Percentiles rank a stretch among this genome's conserved stretches.
phyloP scores from a whole-genome alignment of 2,888 invertebrate genomes.

The Cloeon dipterum region DNA sequence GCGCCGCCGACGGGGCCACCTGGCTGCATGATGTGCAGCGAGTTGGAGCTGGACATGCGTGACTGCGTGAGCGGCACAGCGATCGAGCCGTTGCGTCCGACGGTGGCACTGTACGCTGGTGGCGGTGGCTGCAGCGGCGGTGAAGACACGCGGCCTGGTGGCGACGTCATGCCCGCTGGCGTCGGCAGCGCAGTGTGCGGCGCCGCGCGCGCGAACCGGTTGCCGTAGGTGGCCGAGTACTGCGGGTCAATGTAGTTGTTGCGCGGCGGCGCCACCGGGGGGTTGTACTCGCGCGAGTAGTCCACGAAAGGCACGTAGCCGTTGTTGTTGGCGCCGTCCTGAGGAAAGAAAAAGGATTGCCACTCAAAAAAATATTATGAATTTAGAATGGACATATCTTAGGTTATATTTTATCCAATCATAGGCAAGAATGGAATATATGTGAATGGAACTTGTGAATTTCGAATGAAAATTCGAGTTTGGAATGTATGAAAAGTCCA shows the following conservation, averaged over 20 bases:
- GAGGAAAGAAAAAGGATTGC: constrained; percentile 10
- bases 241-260: constrained; percentile 43
- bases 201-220: constrained; percentile 59
- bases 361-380: not conserved
- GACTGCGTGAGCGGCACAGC: constrained; percentile 29
- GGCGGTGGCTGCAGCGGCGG: constrained; percentile 6
- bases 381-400: not conserved
- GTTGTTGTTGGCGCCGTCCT: constrained; percentile 64
- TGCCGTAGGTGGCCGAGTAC: constrained; percentile 65
- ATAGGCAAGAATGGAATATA: too few species aligned
- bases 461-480: too few species aligned
- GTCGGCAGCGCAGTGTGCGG: constrained; percentile 12
- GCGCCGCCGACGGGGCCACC: too few species aligned
- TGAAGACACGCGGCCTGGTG: constrained; percentile 10
- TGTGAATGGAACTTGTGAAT: too few species aligned
- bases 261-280: constrained; percentile 34
- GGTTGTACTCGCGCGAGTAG: constrained; percentile 71
- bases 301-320: constrained; percentile 77
- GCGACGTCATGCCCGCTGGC: constrained; percentile 7
- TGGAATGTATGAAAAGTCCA: too few species aligned
- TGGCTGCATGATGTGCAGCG: constrained; percentile 28
- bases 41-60: constrained; percentile 22
- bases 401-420: too few species aligned
- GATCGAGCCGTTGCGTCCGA: constrained; percentile 13
- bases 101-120: constrained; percentile 6